Evolutionary conservation across 1,140 invertebrate genomes (phyloP).

Genomic region (Anagrus nilaparvatae): DNA sequence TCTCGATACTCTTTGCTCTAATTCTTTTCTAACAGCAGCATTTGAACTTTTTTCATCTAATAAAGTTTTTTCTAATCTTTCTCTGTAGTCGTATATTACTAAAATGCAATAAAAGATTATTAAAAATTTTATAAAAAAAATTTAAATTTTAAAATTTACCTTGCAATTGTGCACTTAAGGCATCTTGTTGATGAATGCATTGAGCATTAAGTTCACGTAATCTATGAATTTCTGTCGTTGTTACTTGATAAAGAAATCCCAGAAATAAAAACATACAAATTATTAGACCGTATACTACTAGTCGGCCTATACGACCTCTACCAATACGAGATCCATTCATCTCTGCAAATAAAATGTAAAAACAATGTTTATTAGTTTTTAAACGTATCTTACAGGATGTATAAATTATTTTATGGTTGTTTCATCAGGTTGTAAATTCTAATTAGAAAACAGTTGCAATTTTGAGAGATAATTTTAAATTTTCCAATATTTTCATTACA

Average conservation of each 20-base stretch:
- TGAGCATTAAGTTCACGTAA: constrained; percentile 34
- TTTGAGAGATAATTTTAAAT: no score
- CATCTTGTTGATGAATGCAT: constrained; percentile 39
- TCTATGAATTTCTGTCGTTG: constrained; percentile 35
- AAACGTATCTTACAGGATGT: no score
- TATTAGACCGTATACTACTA: no score
- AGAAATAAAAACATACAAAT: no score
- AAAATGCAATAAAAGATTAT: not conserved
- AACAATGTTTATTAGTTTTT: no score
- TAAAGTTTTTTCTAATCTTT: constrained; percentile 41
- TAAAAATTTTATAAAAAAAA: constrained; percentile 1
- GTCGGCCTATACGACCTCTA: constrained; percentile 35
- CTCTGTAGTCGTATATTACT: constrained; percentile 46
- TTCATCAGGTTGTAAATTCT: no score
- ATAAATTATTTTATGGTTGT: no score
- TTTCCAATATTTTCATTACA: no score
- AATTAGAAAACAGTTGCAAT: no score
- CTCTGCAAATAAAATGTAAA: no score
- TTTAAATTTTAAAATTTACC: constrained; percentile 27
- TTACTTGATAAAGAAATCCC: constrained; percentile 34
- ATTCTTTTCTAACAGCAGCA: constrained; percentile 37
- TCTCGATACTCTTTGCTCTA: constrained; percentile 35
- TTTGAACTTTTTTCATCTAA: constrained; percentile 44
- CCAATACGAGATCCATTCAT: constrained; percentile 40
- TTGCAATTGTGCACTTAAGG: constrained; percentile 39